Percentiles rank a stretch among this genome's conserved stretches.
Evolutionary conservation across 2,888 invertebrate species (phyloP).

Genomic region (Blera fallax): DNA sequence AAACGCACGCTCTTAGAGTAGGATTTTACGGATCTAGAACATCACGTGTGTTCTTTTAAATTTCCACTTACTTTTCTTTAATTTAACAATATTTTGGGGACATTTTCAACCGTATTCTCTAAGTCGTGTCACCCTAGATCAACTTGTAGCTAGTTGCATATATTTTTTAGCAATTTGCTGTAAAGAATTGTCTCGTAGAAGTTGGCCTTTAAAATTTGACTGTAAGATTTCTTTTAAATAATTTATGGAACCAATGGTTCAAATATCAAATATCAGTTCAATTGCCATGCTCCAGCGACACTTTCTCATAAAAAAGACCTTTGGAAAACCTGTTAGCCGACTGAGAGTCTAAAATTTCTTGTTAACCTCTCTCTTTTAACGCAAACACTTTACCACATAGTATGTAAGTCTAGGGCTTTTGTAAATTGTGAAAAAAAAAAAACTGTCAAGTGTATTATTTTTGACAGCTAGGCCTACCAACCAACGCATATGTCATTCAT

Average conservation of each 20-base stretch:
- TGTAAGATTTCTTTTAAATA: too few relatives aligned
- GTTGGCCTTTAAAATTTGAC: too few relatives aligned
- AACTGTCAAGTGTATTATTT: slow-evolving; percentile 48
- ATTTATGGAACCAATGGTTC: slow-evolving; percentile 2
- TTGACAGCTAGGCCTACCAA: slow-evolving; percentile 24
- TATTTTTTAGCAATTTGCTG: too few relatives aligned
- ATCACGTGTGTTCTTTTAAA: too few relatives aligned
- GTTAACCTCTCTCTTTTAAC: not conserved
- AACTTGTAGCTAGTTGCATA: too few relatives aligned
- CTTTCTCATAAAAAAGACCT: not conserved
- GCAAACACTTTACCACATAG: not conserved
- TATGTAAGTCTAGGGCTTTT: not conserved
- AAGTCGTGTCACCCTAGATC: too few relatives aligned
- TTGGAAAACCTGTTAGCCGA: slow-evolving; percentile 4
- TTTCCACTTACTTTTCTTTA: too few relatives aligned
- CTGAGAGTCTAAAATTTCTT: not conserved
- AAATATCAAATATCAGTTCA: slow-evolving; percentile 22
- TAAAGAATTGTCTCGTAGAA: too few relatives aligned
- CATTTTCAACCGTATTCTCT: too few relatives aligned
- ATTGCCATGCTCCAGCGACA: slow-evolving; percentile 2
- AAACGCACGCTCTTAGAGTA: too few relatives aligned
- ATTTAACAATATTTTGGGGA: too few relatives aligned
- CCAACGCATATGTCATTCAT: slow-evolving; percentile 53
- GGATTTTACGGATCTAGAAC: too few relatives aligned
- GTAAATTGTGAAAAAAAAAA: not conserved